These are phyloP conservation scores for Apis laboriosa DNA, from an alignment of 1,140 invertebrate species.

Conservation along the genomic window DNA sequence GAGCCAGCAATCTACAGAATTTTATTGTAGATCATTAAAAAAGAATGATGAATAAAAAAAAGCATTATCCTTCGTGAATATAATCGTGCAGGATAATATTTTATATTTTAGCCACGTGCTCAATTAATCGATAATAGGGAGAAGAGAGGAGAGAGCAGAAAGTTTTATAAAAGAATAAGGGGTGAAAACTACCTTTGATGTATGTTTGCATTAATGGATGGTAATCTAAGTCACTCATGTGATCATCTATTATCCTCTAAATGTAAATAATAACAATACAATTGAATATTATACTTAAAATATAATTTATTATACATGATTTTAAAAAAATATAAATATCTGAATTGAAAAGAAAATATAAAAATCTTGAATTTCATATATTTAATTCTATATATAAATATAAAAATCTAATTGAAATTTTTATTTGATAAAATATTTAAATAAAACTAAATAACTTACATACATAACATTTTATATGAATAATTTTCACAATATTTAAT, in stretches of 20 bases:
- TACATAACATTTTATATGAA: too few species aligned
- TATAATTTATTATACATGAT: background rate
- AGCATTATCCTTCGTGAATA: constrained; percentile 5
- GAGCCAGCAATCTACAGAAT: background rate
- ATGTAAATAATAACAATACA: background rate
- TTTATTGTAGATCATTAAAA: background rate
- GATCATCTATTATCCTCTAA: constrained; percentile 14
- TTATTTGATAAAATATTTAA: too few species aligned
- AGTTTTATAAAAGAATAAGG: constrained; percentile 9
- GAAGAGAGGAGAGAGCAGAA: background rate
- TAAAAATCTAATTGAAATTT: too few species aligned
- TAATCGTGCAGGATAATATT: background rate
- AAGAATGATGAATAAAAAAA: background rate
- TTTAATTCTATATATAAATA: too few species aligned
- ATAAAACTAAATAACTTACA: too few species aligned
- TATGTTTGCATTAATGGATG: constrained; percentile 30
- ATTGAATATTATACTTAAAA: too few species aligned
- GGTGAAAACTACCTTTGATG: constrained; percentile 32
- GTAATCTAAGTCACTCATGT: constrained; percentile 35
- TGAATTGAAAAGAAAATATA: background rate
- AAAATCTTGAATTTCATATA: too few species aligned
- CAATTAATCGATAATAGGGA: constrained; percentile 34
- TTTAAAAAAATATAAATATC: background rate
- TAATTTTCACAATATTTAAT: too few species aligned
- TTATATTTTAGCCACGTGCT: constrained; percentile 40